A percentile compares a stretch with the other conserved stretches of the same genome.
Evolutionary conservation across 2,888 invertebrate genomes (phyloP).

Genomic region (Tachina fera): DNA sequence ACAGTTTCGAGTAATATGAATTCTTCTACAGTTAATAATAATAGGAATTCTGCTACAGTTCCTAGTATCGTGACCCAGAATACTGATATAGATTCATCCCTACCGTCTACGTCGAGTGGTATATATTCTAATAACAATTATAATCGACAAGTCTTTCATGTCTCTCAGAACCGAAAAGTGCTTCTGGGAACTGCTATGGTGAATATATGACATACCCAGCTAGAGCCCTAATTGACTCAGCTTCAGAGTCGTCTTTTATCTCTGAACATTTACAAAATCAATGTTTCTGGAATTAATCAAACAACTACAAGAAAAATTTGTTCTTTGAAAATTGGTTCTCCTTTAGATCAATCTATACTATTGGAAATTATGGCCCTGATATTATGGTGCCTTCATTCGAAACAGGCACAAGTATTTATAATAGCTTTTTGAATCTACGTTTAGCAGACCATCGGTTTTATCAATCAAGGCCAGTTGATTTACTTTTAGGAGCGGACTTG

Average conservation of each 20-base stretch:
- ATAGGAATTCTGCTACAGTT: neutral
- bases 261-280: slow-evolving; percentile 36
- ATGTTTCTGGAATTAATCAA: neutral
- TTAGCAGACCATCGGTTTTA: too few species aligned
- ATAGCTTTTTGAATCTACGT: neutral
- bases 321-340: too few species aligned
- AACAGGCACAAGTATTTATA: neutral
- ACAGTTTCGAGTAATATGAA: too few species aligned
- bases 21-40: too few species aligned
- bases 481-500: too few species aligned
- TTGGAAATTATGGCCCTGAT: neutral
- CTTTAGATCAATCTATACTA: neutral
- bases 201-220: slow-evolving; percentile 34
- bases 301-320: too few species aligned
- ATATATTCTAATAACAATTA: too few species aligned
- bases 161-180: too few species aligned
- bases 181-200: neutral
- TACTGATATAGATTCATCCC: too few species aligned
- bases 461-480: too few species aligned
- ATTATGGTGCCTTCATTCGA: neutral
- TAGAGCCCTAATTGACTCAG: slow-evolving; percentile 36
- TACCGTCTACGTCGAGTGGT: too few species aligned
- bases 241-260: slow-evolving; percentile 36
- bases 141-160: neutral
- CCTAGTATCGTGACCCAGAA: too few species aligned